Base-by-base conservation (phyloP, 2,113 vertebrate genomes). In the Oceanodroma tethys region DNA sequence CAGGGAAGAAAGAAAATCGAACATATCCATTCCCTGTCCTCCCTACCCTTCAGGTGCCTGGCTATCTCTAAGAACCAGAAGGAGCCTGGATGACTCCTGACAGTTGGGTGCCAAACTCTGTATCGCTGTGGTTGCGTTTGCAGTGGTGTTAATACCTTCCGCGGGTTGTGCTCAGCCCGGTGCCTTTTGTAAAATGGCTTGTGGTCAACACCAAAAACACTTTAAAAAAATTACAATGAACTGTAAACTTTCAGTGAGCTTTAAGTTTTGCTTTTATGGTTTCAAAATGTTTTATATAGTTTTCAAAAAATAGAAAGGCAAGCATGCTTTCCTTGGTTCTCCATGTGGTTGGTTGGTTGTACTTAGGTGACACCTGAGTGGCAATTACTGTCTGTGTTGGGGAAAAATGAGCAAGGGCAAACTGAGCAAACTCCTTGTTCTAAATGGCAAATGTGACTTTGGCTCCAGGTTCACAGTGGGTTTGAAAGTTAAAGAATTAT, bases 21-120 rank as follows among this genome's bases (percentile, higher is more conserved):
- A 8, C 1, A 0, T 6, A 5, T 19, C 19, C 6, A 1, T 53
- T 40, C 29, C 16, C 16, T 0, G 1, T 29, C 18, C 34, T 52
- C 13, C 13, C 20, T 20, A 2, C 19, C 19, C 19, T 52, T 20
- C 43, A 27, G 65, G 42, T 13, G 40, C 20, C 10, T 48, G 38
- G 7, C 11, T 50, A 1, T 15, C 48, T 20, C 25, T 18, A 2
- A 36, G 48, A 27, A 20, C 30, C 43, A 19, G 29, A 4, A 40
- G 26, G 38, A 53, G 13, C 38, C 53, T 22, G 59, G 43, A 4
- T 10, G 58, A 3, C 8, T 11, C 43, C 14, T 40, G 7, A 3
- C 4, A 1, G 53, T 0, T 67, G 60, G 13, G 20, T 40, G 40
- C 47, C 25, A 12, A 3, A 3, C 8, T 3, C 25, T 13, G 15